Conservation (phyloP, 1,140 invertebrate species). For the Zaprionus gabonicus region DNA sequence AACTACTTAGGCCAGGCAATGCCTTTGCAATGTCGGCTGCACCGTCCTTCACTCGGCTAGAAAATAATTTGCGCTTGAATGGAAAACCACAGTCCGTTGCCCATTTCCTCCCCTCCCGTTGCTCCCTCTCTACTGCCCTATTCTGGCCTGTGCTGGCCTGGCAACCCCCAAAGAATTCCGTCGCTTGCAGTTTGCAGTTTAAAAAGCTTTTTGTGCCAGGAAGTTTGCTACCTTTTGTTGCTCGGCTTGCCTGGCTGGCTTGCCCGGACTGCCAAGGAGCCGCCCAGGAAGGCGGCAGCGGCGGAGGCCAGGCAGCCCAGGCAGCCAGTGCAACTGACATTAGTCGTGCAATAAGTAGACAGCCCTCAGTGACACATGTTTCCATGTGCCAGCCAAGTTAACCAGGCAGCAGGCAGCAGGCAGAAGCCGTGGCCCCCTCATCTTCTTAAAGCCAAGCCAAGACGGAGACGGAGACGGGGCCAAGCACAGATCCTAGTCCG, state of each 20-base stretch:
- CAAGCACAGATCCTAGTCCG: slow-evolving; percentile 37
- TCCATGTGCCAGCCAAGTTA: slow-evolving; percentile 56
- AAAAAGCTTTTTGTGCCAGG: slow-evolving; percentile 69
- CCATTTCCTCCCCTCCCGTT: not conserved
- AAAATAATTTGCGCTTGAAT: slow-evolving; percentile 73
- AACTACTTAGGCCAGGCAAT: slow-evolving; percentile 28
- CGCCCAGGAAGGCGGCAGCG: not conserved
- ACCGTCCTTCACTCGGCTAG: slow-evolving; percentile 54
- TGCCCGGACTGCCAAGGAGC: not conserved
- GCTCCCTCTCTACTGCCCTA: not conserved
- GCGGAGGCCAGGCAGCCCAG: not conserved
- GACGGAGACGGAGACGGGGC: not conserved
- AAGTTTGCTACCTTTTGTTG: slow-evolving; percentile 77
- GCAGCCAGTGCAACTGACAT: slow-evolving; percentile 70
- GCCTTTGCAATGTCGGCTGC: slow-evolving; percentile 12
- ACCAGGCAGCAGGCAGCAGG: slow-evolving; percentile 19
- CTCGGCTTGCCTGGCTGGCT: slow-evolving; percentile 14
- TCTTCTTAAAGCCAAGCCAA: not conserved
- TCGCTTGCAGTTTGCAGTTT: slow-evolving; percentile 66
- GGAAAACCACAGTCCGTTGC: slow-evolving; percentile 38
- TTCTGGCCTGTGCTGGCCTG: slow-evolving; percentile 9
- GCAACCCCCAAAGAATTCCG: slow-evolving; percentile 54
- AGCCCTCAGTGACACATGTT: slow-evolving; percentile 78
- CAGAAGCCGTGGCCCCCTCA: slow-evolving; percentile 35
- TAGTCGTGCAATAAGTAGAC: slow-evolving; percentile 82